A percentile compares a stretch with the other conserved stretches of the same genome.
Evolutionary conservation across 2,113 vertebrate species (phyloP).

Genomic region (Pituophis catenifer): DNA sequence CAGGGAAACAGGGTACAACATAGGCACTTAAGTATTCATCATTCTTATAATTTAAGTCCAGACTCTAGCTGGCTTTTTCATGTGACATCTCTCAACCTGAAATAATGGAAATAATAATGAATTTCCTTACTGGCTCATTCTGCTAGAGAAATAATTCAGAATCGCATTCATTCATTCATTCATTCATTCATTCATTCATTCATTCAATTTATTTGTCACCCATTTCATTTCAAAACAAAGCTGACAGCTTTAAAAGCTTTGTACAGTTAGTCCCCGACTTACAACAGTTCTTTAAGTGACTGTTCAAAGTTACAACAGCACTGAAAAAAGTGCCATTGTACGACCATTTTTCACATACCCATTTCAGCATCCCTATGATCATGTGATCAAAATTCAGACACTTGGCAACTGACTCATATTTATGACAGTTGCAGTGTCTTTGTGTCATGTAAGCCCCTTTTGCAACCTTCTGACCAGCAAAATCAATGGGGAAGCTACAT

Average conservation of each 20-base stretch:
- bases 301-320: not conserved
- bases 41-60: not conserved
- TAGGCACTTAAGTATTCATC: not conserved
- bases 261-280: not conserved
- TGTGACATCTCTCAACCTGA: not conserved
- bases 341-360: not conserved
- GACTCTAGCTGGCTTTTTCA: not conserved
- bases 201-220: not conserved
- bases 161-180: not conserved
- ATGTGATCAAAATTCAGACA: not conserved
- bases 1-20: not conserved
- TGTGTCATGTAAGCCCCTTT: not conserved
- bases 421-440: not conserved
- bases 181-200: not conserved
- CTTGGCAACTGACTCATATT: not conserved
- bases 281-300: not conserved
- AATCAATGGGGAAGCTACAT: not conserved
- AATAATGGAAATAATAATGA: not conserved
- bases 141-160: not conserved
- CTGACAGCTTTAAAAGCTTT: not conserved
- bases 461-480: not conserved
- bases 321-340: not conserved
- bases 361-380: not conserved
- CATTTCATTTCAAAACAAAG: not conserved
- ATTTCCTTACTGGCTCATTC: not conserved